phyloP scores from a whole-genome alignment of 1,140 invertebrate species.

The Brachionus rubens region DNA sequence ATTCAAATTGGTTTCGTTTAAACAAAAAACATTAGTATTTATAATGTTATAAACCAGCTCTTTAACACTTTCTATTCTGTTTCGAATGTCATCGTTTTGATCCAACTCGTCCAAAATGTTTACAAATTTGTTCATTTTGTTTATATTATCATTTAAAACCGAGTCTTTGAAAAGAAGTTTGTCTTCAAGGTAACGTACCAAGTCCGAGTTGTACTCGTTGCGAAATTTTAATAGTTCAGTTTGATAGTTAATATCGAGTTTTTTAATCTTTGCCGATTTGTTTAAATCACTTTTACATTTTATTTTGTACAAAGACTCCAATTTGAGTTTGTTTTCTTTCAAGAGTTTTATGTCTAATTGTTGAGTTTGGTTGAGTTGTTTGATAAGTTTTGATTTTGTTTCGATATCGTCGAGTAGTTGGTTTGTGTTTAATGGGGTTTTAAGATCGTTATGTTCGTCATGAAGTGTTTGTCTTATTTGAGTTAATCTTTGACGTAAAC shows the following conservation, averaged over 20 bases:
- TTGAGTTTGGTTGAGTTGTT: neutral
- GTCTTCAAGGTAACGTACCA: conserved; percentile 33
- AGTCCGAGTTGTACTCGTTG: conserved; percentile 7
- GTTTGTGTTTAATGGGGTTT: neutral
- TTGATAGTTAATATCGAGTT: conserved; percentile 21
- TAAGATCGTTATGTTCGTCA: neutral
- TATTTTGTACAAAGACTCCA: conserved; percentile 41
- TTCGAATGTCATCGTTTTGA: neutral
- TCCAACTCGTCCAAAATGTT: neutral
- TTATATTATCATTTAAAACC: neutral
- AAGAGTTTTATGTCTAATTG: neutral
- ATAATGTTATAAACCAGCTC: neutral
- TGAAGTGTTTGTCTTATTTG: neutral
- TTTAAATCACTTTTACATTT: conserved; percentile 42
- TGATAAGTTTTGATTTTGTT: neutral
- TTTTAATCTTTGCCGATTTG: conserved; percentile 38
- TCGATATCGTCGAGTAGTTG: neutral
- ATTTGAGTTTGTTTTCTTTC: conserved; percentile 11
- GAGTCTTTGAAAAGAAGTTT: conserved; percentile 9
- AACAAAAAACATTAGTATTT: neutral
- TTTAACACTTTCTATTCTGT: neutral
- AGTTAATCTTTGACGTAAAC: neutral
- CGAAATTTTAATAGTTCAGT: conserved; percentile 20
- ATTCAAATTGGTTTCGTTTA: neutral
- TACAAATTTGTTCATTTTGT: neutral